These are phyloP conservation scores for Glaucopsyche alexis DNA, from an alignment of 2,888 invertebrate species.

Conservation along the genomic window DNA sequence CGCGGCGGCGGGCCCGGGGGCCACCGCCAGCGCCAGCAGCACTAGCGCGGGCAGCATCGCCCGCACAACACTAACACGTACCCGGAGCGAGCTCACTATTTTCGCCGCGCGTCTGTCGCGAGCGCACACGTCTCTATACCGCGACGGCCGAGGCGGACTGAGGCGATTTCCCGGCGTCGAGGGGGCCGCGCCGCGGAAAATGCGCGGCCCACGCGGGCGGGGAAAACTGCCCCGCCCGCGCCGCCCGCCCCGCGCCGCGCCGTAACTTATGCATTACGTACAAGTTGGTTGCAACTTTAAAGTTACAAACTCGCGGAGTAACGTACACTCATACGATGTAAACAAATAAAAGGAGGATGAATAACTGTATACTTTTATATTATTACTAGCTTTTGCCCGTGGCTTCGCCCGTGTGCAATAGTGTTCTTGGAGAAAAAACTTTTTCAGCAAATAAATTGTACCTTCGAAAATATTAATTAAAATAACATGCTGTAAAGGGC, in stretches of 20 bases:
- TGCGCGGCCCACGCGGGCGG: conserved; percentile 63
- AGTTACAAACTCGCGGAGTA: conserved; percentile 34
- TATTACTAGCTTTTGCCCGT: too few relatives aligned
- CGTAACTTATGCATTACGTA: conserved; percentile 43
- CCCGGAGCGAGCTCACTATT: conserved; percentile 75
- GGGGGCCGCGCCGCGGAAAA: conserved; percentile 75
- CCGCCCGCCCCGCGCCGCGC: conserved; percentile 44
- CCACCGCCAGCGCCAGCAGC: conserved; percentile 65
- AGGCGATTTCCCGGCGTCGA: conserved; percentile 72
- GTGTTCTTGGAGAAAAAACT: too few relatives aligned
- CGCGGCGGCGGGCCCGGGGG: conserved; percentile 58
- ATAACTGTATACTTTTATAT: neutral
- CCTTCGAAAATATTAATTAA: too few relatives aligned
- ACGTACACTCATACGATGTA: neutral
- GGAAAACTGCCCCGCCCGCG: conserved; percentile 65
- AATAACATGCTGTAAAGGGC: too few relatives aligned
- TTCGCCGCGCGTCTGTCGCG: conserved; percentile 65
- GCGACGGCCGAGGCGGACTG: conserved; percentile 75
- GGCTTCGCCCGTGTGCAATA: too few relatives aligned
- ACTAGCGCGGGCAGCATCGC: conserved; percentile 65
- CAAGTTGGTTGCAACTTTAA: conserved; percentile 56
- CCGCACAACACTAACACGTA: conserved; percentile 53
- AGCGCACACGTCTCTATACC: conserved; percentile 65
- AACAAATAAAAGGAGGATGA: neutral
- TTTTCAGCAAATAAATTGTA: too few relatives aligned